Percentiles rank a stretch among this genome's conserved stretches.
Conservation (phyloP, 2,888 invertebrate genomes). For the Trichopria drosophilae region DNA sequence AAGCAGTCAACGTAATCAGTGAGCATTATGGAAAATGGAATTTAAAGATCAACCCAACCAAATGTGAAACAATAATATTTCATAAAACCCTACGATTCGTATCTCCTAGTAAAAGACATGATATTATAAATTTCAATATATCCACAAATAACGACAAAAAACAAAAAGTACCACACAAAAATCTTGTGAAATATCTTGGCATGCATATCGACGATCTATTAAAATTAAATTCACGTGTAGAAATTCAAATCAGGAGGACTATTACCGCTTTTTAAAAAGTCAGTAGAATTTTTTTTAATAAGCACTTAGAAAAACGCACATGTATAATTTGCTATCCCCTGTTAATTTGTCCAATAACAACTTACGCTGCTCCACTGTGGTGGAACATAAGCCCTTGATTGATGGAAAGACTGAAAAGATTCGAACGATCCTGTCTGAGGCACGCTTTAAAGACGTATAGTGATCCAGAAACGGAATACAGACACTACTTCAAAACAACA, state of each 20-base stretch:
- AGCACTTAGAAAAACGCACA: background rate
- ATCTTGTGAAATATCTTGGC: background rate
- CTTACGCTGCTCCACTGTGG: background rate
- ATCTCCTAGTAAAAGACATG: too few species aligned
- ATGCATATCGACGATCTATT: background rate
- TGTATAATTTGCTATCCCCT: background rate
- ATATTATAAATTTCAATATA: too few species aligned
- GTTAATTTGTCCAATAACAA: background rate
- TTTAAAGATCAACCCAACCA: background rate
- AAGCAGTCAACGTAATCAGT: background rate
- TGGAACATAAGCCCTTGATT: background rate
- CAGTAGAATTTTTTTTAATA: background rate
- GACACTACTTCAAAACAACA: background rate
- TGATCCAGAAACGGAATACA: background rate
- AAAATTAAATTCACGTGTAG: background rate
- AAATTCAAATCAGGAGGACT: too few species aligned
- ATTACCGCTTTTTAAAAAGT: too few species aligned
- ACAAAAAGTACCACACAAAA: too few species aligned
- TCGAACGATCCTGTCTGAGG: background rate
- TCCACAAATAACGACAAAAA: too few species aligned
- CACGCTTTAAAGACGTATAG: background rate
- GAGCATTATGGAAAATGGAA: background rate
- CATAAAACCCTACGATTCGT: too few species aligned
- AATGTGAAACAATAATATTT: background rate
- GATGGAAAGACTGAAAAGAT: background rate